phyloP scores from a whole-genome alignment of 2,888 invertebrate species.

The Orthosia gothica region DNA sequence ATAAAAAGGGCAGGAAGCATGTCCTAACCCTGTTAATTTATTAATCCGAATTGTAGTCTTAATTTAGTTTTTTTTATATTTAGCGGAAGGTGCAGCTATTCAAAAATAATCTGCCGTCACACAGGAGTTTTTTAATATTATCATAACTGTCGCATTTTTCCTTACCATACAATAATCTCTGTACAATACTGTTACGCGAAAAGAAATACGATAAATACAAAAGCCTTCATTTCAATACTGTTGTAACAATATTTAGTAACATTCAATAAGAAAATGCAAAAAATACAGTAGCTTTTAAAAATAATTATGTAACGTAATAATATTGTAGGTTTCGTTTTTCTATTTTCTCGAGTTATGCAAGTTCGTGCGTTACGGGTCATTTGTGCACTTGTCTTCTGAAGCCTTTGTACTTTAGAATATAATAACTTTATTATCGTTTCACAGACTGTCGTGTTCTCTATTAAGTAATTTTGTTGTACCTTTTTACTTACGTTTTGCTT shows the following conservation, averaged over 20 bases:
- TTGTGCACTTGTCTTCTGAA: constrained; percentile 48
- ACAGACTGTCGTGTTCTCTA: neutral
- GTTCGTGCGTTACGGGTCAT: constrained; percentile 65
- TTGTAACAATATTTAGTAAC: constrained; percentile 21
- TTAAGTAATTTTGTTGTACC: neutral
- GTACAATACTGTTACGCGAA: constrained; percentile 6
- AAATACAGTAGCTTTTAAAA: constrained; percentile 29
- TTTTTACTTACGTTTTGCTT: neutral
- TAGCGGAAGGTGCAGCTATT: neutral
- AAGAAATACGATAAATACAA: constrained; percentile 10
- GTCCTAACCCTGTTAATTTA: neutral
- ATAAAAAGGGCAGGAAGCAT: neutral
- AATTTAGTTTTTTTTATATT: too few species aligned
- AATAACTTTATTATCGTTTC: constrained; percentile 26
- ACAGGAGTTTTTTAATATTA: neutral
- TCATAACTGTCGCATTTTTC: neutral
- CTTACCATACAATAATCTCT: neutral
- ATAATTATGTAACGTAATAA: constrained; percentile 42
- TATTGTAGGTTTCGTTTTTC: constrained; percentile 33
- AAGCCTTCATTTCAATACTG: neutral
- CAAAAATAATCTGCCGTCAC: neutral
- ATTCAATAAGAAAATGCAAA: constrained; percentile 40
- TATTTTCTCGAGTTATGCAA: constrained; percentile 51
- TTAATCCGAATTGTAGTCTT: too few species aligned
- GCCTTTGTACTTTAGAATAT: constrained; percentile 23